Percentiles rank a stretch among this genome's conserved stretches.
phyloP scores from a whole-genome alignment of 1,140 invertebrate species.

The Aculops lycopersici region DNA sequence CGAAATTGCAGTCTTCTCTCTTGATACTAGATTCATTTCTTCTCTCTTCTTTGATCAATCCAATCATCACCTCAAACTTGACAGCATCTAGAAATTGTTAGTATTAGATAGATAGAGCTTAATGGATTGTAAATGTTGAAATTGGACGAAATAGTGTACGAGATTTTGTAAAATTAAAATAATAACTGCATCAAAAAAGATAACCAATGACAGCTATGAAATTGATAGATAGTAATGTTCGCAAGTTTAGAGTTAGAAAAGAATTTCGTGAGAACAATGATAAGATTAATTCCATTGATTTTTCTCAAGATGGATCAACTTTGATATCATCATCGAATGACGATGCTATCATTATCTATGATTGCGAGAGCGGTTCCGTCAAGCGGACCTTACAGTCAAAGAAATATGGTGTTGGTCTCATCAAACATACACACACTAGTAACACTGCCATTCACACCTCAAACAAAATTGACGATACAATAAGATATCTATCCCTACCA shows the following conservation, averaged over 20 bases:
- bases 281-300: constrained; percentile 88
- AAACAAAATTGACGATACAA: constrained; percentile 58
- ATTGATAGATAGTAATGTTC: constrained; percentile 62
- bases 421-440: constrained; percentile 88
- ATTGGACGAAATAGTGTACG: too few species aligned
- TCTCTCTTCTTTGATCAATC: too few species aligned
- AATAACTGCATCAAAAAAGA: too few species aligned
- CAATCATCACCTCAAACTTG: too few species aligned
- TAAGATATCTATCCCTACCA: constrained; percentile 67
- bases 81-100: too few species aligned
- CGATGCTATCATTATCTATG: constrained; percentile 96
- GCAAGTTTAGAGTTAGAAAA: constrained; percentile 50
- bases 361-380: constrained; percentile 86
- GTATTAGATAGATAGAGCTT: too few species aligned
- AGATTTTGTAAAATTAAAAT: too few species aligned
- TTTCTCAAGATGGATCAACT: constrained; percentile 69
- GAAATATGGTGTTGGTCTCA: constrained; percentile 94
- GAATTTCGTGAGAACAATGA: constrained; percentile 88
- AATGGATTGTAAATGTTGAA: too few species aligned
- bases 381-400: constrained; percentile 86
- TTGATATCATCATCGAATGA: constrained; percentile 93
- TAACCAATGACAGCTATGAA: constrained; percentile 40
- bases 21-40: too few species aligned
- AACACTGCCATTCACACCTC: constrained; percentile 94
- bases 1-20: too few species aligned